These are phyloP conservation scores for Luscinia megarhynchos DNA, from an alignment of 2,797 vertebrate species.

Conservation along the genomic window DNA sequence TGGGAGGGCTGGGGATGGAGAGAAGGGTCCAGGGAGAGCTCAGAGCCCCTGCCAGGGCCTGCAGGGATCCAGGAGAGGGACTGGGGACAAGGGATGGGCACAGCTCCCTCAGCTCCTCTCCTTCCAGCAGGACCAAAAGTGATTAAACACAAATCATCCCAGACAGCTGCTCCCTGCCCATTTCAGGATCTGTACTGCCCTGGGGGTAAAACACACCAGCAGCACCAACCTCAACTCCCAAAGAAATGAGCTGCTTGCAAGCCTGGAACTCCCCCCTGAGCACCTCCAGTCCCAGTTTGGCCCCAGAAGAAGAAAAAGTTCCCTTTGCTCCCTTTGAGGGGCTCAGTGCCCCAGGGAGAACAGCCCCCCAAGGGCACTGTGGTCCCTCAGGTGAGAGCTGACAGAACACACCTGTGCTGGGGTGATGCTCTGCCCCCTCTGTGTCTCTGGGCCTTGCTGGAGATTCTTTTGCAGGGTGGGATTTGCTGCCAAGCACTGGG, in stretches of 20 bases:
- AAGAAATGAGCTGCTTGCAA: not conserved
- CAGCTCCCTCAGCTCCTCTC: not conserved
- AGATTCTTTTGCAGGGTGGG: slow-evolving; percentile 68
- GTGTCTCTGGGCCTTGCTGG: slow-evolving; percentile 77
- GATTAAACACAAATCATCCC: not conserved
- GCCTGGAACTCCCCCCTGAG: not conserved
- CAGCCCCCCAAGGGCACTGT: not conserved
- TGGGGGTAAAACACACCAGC: not conserved
- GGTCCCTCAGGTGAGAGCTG: fast-evolving
- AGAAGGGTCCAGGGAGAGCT: not conserved
- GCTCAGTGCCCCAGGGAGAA: not conserved
- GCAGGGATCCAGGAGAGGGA: not conserved
- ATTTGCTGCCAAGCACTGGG: slow-evolving; percentile 68
- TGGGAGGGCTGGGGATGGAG: not conserved
- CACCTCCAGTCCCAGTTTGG: fast-evolving
- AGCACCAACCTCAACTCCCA: not conserved
- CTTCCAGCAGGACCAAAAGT: not conserved
- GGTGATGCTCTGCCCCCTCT: slow-evolving; percentile 71
- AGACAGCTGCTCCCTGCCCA: not conserved
- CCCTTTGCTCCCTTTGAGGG: fast-evolving
- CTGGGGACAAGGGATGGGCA: not conserved
- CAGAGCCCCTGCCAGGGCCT: not conserved
- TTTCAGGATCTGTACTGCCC: not conserved
- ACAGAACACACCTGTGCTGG: slow-evolving; percentile 79
- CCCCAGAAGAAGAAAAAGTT: not conserved